These are phyloP conservation scores for Coendou prehensilis DNA, from an alignment of 2,797 vertebrate genomes.

Conservation along the genomic window DNA sequence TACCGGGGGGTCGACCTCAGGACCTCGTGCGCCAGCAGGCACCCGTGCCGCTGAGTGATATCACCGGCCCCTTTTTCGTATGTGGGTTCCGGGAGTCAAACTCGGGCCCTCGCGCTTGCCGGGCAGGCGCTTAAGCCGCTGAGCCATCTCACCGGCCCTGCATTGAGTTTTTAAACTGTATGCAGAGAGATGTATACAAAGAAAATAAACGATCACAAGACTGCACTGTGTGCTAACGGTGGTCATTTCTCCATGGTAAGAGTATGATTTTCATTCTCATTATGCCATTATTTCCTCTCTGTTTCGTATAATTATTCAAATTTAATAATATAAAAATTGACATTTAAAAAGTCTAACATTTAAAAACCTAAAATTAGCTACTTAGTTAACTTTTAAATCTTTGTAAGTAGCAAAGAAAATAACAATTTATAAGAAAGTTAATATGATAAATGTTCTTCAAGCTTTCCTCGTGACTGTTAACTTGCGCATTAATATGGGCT, in stretches of 20 bases:
- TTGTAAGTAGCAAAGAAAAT: constrained; percentile 48
- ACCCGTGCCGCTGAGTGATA: no score
- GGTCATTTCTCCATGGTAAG: neutral
- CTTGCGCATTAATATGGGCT: neutral
- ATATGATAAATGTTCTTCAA: neutral
- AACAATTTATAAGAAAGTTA: neutral
- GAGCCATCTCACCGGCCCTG: neutral
- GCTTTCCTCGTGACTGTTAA: neutral
- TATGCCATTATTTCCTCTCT: neutral
- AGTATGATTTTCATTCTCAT: constrained; percentile 42
- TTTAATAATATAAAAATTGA: constrained; percentile 31
- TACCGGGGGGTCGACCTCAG: no score
- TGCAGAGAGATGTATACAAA: neutral
- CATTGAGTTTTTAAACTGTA: neutral
- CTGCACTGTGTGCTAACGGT: no score
- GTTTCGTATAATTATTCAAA: constrained; percentile 23
- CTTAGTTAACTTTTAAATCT: neutral
- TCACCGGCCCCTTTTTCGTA: no score
- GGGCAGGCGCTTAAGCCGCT: no score
- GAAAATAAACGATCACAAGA: neutral
- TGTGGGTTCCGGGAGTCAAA: no score
- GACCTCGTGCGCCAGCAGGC: no score
- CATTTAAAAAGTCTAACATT: neutral
- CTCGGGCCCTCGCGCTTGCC: no score
- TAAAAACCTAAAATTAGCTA: neutral